phyloP scores from a whole-genome alignment of 2,888 invertebrate genomes.

The Tetrapedia diversipes region DNA sequence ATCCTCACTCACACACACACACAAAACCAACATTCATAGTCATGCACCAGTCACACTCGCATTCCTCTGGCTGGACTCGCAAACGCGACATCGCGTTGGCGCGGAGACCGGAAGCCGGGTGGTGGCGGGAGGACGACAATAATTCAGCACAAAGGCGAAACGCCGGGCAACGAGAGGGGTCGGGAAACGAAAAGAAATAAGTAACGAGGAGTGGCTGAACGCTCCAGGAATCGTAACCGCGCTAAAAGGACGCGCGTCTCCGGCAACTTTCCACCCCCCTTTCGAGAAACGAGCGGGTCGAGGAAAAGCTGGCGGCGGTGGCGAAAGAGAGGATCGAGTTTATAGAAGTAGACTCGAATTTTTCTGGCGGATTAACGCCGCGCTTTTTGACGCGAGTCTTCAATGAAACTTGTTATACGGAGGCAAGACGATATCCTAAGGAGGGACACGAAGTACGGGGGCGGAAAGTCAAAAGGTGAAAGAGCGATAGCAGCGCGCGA shows the following conservation, averaged over 20 bases:
- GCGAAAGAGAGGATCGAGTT: not conserved
- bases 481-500: too few species aligned
- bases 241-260: conserved; percentile 38
- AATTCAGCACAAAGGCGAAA: conserved; percentile 65
- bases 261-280: conserved; percentile 13
- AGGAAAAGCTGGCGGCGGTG: not conserved
- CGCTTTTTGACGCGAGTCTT: not conserved
- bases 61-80: too few species aligned
- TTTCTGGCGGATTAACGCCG: conserved; percentile 17
- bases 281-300: not conserved
- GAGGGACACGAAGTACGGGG: too few species aligned
- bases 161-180: conserved; percentile 32
- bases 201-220: conserved; percentile 61
- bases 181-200: conserved; percentile 62
- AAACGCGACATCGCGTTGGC: conserved; percentile 25
- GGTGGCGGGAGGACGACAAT: conserved; percentile 50
- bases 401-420: not conserved
- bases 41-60: too few species aligned
- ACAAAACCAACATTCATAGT: too few species aligned
- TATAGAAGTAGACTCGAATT: not conserved
- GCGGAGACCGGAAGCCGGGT: conserved; percentile 44
- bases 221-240: conserved; percentile 58
- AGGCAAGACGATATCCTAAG: not conserved
- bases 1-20: too few species aligned
- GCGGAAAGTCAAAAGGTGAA: too few species aligned